A percentile compares a stretch with the other conserved stretches of the same genome.
Evolutionary conservation across 1,140 invertebrate genomes (phyloP).

Genomic region (Drepana arcuata): DNA sequence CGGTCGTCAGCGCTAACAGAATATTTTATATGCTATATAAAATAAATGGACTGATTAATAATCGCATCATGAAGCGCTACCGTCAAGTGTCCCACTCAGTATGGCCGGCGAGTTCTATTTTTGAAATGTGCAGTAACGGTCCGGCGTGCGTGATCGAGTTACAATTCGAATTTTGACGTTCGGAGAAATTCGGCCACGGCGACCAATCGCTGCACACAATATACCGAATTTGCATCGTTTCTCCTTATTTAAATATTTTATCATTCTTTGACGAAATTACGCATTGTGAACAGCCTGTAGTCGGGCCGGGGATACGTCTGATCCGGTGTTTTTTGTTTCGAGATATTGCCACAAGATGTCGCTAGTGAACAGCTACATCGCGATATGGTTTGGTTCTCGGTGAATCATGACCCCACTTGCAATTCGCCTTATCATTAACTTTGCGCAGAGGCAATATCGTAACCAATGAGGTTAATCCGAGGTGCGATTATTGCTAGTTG

Average conservation of each 20-base stretch:
- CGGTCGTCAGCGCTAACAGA: slow-evolving; percentile 37
- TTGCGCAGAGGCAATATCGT: slow-evolving; percentile 84
- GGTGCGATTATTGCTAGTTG: slow-evolving; percentile 90
- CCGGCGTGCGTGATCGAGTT: slow-evolving; percentile 52
- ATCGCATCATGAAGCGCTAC: slow-evolving; percentile 50
- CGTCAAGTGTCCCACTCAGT: slow-evolving; percentile 55
- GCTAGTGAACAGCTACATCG: slow-evolving; percentile 17
- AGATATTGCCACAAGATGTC: slow-evolving; percentile 25
- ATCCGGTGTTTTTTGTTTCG: not conserved
- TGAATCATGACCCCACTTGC: not conserved
- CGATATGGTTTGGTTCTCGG: slow-evolving; percentile 16
- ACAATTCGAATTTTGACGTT: slow-evolving; percentile 62
- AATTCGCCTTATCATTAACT: slow-evolving; percentile 51
- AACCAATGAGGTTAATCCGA: slow-evolving; percentile 87
- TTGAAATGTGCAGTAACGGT: slow-evolving; percentile 68
- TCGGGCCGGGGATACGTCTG: not conserved
- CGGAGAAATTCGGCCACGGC: slow-evolving; percentile 58
- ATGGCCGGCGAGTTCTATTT: slow-evolving; percentile 67
- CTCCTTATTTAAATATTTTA: slow-evolving; percentile 58
- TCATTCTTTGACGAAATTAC: slow-evolving; percentile 30
- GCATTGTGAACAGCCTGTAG: not conserved
- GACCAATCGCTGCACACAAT: slow-evolving; percentile 26
- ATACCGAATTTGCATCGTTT: slow-evolving; percentile 40
- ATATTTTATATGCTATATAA: slow-evolving; percentile 61
- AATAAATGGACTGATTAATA: slow-evolving; percentile 66